Evolutionary conservation across 2,888 invertebrate species (phyloP).

Genomic region (Zelleria hepariella): DNA sequence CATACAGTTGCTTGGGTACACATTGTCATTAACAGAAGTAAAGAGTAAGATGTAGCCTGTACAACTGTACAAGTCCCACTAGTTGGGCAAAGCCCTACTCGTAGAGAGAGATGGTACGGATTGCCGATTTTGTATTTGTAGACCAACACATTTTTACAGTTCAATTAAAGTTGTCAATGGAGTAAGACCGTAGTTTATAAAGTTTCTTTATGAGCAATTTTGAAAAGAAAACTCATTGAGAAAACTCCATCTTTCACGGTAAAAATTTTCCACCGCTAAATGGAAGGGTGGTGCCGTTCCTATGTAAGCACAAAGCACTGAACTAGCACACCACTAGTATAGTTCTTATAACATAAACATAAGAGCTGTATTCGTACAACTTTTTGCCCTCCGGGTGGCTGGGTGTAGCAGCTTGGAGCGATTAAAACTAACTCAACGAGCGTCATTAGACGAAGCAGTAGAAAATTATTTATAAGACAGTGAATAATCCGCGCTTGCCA

Average conservation of each 20-base stretch:
- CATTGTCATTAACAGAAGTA: too few species aligned
- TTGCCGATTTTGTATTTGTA: too few species aligned
- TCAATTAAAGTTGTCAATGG: too few species aligned
- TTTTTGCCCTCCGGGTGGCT: not conserved
- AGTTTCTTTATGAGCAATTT: not conserved
- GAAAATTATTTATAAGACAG: conserved; percentile 6
- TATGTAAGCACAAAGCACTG: not conserved
- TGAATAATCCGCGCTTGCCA: conserved; percentile 2
- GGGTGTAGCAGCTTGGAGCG: not conserved
- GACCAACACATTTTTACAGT: too few species aligned
- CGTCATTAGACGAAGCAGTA: conserved; percentile 1
- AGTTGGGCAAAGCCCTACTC: too few species aligned
- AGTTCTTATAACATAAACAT: not conserved
- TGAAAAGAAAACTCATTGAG: not conserved
- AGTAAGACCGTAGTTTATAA: not conserved
- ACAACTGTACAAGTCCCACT: too few species aligned
- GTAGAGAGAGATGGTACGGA: too few species aligned
- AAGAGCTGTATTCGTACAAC: not conserved
- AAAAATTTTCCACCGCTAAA: not conserved
- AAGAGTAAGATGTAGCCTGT: too few species aligned
- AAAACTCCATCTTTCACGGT: not conserved
- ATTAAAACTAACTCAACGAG: conserved; percentile 3
- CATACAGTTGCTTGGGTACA: too few species aligned
- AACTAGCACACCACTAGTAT: not conserved
- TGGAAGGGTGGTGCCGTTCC: not conserved